Conservation (phyloP, 2,797 vertebrate genomes). For the Champsocephalus esox region DNA sequence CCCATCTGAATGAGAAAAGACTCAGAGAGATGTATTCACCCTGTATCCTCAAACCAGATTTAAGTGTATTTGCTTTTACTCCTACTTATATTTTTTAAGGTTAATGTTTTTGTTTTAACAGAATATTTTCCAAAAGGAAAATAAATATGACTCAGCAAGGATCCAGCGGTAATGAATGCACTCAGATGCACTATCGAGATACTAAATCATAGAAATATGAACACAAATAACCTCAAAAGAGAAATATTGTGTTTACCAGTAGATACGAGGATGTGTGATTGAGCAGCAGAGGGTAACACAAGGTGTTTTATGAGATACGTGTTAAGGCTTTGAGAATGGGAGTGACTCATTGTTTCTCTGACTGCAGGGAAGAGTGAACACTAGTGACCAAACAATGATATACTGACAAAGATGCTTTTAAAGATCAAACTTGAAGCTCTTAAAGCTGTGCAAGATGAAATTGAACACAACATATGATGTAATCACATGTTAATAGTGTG, state of each 20-base stretch:
- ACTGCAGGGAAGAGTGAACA: constrained; percentile 1
- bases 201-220: constrained; percentile 19
- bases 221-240: constrained; percentile 29
- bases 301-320: constrained; percentile 46
- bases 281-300: constrained; percentile 7
- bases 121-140: constrained; percentile 4
- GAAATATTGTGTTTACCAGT: neutral
- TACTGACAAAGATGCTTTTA: neutral
- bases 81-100: neutral
- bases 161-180: constrained; percentile 6
- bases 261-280: constrained; percentile 32
- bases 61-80: neutral
- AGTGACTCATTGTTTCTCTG: constrained; percentile 39
- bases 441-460: neutral
- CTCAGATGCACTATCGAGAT: constrained; percentile 10
- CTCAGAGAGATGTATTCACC: neutral
- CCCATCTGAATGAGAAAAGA: constrained; percentile 14
- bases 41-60: neutral
- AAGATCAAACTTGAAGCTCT: neutral
- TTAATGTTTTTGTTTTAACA: neutral
- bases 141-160: neutral
- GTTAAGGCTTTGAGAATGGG: constrained; percentile 8
- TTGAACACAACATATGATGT: neutral
- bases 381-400: constrained; percentile 10
- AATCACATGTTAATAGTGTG: neutral